Evolutionary conservation across 2,113 vertebrate species (phyloP).

Genomic region (Fukomys damarensis): DNA sequence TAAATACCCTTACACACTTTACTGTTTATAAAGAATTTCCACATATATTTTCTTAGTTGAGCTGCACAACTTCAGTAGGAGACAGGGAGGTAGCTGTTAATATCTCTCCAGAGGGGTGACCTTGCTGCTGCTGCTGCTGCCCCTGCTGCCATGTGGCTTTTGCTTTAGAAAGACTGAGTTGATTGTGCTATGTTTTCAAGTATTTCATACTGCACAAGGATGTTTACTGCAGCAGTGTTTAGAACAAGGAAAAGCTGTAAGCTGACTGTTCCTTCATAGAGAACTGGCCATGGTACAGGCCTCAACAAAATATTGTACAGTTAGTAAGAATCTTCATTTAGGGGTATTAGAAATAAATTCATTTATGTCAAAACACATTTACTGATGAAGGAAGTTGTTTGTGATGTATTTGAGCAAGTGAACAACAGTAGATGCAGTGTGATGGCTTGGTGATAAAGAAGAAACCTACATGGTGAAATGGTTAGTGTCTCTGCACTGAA

Average conservation of each 20-base stretch:
- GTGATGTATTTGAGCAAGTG: background rate
- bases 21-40: background rate
- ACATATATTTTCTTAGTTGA: background rate
- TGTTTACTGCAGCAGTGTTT: background rate
- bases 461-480: background rate
- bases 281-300: background rate
- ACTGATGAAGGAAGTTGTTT: constrained; percentile 7
- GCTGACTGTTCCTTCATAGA: background rate
- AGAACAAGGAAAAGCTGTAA: background rate
- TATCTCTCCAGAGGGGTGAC: constrained; percentile 6
- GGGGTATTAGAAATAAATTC: background rate
- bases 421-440: background rate
- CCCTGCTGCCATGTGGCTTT: background rate
- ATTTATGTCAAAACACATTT: background rate
- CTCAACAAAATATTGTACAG: background rate
- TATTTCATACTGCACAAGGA: background rate
- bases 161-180: constrained; percentile 28
- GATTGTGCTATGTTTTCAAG: constrained; percentile 7
- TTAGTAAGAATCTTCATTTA: background rate
- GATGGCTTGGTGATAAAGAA: background rate
- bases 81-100: background rate
- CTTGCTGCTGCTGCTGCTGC: background rate
- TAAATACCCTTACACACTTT: background rate
- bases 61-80: background rate
- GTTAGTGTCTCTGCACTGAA: background rate